Percentiles rank a stretch among this genome's conserved stretches.
phyloP scores from a whole-genome alignment of 2,888 invertebrate genomes.

The Lacanobia wlatinum region DNA sequence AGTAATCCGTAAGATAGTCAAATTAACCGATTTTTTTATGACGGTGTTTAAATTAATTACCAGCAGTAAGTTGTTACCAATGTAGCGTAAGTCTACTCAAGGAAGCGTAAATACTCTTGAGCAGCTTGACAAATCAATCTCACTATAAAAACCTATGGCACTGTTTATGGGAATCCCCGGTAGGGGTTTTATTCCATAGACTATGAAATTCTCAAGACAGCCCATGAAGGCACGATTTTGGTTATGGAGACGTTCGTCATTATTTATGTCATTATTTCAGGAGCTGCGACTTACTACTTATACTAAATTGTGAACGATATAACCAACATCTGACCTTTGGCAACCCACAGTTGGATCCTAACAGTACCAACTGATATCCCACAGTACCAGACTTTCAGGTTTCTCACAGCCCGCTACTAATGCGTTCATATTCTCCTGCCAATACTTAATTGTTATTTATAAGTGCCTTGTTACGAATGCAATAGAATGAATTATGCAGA shows the following conservation, averaged over 20 bases:
- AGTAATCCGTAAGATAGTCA: neutral
- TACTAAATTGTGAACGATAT: neutral
- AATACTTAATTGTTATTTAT: slow-evolving; percentile 52
- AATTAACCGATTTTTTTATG: neutral
- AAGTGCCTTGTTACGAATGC: slow-evolving; percentile 47
- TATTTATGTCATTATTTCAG: neutral
- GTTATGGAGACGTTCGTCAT: neutral
- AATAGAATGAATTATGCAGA: slow-evolving; percentile 54
- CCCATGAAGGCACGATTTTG: neutral
- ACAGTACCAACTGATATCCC: neutral
- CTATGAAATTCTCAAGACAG: neutral
- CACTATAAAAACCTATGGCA: neutral
- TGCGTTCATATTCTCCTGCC: neutral
- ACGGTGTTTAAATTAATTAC: slow-evolving; percentile 2
- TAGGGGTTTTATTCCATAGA: slow-evolving; percentile 1
- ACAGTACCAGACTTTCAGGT: neutral
- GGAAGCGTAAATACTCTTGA: slow-evolving; percentile 8
- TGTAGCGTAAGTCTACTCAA: slow-evolving; percentile 8
- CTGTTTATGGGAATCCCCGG: slow-evolving; percentile 16
- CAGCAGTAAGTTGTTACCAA: neutral
- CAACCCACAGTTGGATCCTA: neutral
- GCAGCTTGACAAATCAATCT: slow-evolving; percentile 32
- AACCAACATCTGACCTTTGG: neutral
- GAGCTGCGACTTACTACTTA: neutral
- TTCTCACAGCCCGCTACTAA: slow-evolving; percentile 3